Percentiles rank a stretch among this genome's conserved stretches.
Evolutionary conservation across 2,888 invertebrate genomes (phyloP).

Genomic region (Drosophila rellima): DNA sequence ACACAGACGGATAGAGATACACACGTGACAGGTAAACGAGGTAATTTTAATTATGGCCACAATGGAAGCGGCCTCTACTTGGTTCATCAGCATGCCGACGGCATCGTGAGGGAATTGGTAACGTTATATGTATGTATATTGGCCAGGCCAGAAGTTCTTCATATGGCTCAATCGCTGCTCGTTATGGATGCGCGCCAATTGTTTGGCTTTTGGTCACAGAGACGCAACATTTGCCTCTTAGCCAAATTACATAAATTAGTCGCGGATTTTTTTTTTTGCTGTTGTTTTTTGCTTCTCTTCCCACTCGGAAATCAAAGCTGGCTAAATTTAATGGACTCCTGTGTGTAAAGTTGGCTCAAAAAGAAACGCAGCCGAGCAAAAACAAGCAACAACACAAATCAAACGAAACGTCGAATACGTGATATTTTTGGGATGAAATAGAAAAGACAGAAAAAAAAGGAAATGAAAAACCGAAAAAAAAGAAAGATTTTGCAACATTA

Average conservation of each 20-base stretch:
- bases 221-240: slow-evolving; percentile 68
- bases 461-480: not conserved
- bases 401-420: slow-evolving; percentile 53
- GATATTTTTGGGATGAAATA: slow-evolving; percentile 35
- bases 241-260: slow-evolving; percentile 81
- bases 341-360: slow-evolving; percentile 67
- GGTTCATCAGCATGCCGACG: slow-evolving; percentile 66
- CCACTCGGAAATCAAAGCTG: slow-evolving; percentile 65
- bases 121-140: not conserved
- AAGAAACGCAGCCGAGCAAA: slow-evolving; percentile 33
- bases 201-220: slow-evolving; percentile 37
- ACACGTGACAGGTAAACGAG: slow-evolving; percentile 71
- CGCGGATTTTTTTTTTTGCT: slow-evolving; percentile 35
- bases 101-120: slow-evolving; percentile 25
- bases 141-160: slow-evolving; percentile 11
- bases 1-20: not conserved
- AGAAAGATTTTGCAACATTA: slow-evolving; percentile 51
- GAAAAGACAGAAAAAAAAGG: slow-evolving; percentile 7
- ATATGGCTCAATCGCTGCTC: slow-evolving; percentile 18
- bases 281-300: not conserved
- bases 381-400: slow-evolving; percentile 55
- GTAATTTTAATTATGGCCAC: slow-evolving; percentile 80
- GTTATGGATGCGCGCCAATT: slow-evolving; percentile 78
- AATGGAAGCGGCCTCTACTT: slow-evolving; percentile 54
- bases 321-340: slow-evolving; percentile 79